phyloP scores from a whole-genome alignment of 35 echinoderm and acorn worm genomes.

The Lytechinus pictus region DNA sequence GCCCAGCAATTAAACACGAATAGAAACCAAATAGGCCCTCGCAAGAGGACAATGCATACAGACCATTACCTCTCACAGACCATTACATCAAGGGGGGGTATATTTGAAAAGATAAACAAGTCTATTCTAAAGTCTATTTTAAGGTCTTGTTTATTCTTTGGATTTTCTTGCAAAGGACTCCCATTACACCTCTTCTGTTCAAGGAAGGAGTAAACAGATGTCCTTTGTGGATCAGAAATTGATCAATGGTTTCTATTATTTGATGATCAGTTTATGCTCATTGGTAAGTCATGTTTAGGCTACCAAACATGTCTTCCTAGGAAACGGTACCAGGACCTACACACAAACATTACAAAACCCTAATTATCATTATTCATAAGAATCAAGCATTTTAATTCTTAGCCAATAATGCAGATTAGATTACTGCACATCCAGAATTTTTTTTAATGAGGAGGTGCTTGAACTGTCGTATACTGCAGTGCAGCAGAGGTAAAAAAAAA shows the following conservation, averaged over 20 bases:
- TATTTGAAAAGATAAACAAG: background rate
- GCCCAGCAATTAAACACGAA: background rate
- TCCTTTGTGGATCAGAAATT: background rate
- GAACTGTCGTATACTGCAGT: no score
- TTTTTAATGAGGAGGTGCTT: no score
- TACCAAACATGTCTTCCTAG: background rate
- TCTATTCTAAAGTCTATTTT: background rate
- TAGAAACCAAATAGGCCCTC: background rate
- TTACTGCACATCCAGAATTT: no score
- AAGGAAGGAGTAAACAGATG: background rate
- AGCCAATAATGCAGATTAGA: no score
- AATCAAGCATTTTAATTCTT: no score
- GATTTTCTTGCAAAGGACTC: background rate
- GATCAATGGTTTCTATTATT: constrained; percentile 9
- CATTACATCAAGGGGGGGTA: no score
- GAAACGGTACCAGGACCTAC: background rate
- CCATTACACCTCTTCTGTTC: background rate
- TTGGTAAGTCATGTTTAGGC: background rate
- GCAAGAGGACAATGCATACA: background rate
- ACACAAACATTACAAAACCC: background rate
- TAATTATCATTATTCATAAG: no score
- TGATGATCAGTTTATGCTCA: background rate
- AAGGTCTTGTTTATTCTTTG: background rate
- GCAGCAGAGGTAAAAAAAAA: no score
- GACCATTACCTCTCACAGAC: background rate